Evolutionary conservation across 2,113 vertebrate species (phyloP).

Genomic region (Meriones unguiculatus): DNA sequence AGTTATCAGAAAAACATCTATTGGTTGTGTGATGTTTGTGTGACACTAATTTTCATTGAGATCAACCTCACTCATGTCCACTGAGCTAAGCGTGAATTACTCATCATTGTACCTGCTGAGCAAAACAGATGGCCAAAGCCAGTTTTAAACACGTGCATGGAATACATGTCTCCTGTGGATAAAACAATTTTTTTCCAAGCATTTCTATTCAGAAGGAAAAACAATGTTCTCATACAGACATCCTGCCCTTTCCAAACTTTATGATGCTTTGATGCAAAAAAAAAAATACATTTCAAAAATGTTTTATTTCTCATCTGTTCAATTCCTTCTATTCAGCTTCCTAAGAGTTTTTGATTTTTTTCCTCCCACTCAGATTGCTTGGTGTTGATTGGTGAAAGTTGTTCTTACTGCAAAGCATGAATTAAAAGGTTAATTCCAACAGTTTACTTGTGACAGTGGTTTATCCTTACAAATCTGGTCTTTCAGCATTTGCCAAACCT

Average conservation of each 20-base stretch:
- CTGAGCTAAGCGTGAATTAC: neutral
- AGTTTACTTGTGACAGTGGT: constrained; percentile 67
- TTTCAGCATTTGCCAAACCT: constrained; percentile 58
- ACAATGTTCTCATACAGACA: neutral
- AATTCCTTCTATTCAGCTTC: neutral
- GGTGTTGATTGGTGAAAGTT: neutral
- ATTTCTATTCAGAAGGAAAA: neutral
- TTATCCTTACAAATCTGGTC: constrained; percentile 76
- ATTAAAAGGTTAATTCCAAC: constrained; percentile 68
- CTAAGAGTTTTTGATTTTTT: constrained; percentile 38
- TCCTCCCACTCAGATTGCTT: neutral
- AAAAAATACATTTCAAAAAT: neutral
- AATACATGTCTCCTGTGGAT: neutral
- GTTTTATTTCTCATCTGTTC: neutral
- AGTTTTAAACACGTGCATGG: neutral
- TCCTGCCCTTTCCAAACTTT: neutral
- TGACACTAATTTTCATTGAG: neutral
- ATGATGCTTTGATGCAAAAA: neutral
- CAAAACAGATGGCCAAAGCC: neutral
- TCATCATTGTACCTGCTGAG: neutral
- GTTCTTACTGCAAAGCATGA: neutral
- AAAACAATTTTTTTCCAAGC: neutral
- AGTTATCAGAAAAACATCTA: neutral
- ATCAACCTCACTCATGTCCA: neutral
- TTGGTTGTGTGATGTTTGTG: neutral